A percentile compares a stretch with the other conserved stretches of the same genome.
These are phyloP conservation scores for Glossosoma conforme DNA, from an alignment of 1,140 invertebrate species.

Conservation along the genomic window DNA sequence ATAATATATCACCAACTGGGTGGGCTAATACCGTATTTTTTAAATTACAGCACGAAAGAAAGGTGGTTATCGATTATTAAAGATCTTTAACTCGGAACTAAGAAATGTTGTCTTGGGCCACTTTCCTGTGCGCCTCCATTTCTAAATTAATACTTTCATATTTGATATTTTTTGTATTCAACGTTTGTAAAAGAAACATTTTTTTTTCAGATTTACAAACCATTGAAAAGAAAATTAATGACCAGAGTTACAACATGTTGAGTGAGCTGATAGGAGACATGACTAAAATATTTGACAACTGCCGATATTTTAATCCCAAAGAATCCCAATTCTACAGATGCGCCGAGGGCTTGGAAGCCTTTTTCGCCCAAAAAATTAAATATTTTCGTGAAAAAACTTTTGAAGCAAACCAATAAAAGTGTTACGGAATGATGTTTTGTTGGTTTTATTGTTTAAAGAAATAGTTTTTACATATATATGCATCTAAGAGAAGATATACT, in stretches of 20 bases:
- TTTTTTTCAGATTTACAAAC: slow-evolving; percentile 83
- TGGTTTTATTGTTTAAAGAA: neutral
- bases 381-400: slow-evolving; percentile 74
- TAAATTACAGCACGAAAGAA: slow-evolving; percentile 1
- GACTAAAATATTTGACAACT: slow-evolving; percentile 98
- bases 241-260: slow-evolving; percentile 77
- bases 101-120: too few species aligned
- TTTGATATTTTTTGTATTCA: too few species aligned
- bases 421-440: neutral
- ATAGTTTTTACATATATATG: too few species aligned
- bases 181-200: too few species aligned
- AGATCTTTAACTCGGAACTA: neutral
- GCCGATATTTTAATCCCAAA: slow-evolving; percentile 93
- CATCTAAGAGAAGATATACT: too few species aligned
- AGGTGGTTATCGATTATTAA: slow-evolving; percentile 1
- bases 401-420: slow-evolving; percentile 51
- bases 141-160: too few species aligned
- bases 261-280: slow-evolving; percentile 96
- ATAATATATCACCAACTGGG: neutral
- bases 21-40: too few species aligned
- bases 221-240: slow-evolving; percentile 83
- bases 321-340: slow-evolving; percentile 94
- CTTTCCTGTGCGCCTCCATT: too few species aligned
- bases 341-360: slow-evolving; percentile 91
- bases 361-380: slow-evolving; percentile 90